Conservation (phyloP, 2,113 vertebrate species). For the Theristicus caerulescens region DNA sequence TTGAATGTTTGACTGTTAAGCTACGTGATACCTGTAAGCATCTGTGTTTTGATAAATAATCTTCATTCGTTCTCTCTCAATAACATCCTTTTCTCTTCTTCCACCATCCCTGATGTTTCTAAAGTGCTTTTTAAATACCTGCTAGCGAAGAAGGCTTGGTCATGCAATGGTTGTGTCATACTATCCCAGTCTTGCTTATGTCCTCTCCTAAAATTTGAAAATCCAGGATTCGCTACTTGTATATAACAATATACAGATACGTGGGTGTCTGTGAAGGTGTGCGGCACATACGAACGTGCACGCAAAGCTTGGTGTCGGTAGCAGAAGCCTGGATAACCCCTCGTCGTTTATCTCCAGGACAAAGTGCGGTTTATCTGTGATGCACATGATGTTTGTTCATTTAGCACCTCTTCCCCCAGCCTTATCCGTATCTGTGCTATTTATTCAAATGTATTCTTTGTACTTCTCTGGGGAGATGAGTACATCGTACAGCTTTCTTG, state of each 20-base stretch:
- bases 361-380: neutral
- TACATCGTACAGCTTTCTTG: neutral
- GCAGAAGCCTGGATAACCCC: neutral
- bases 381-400: accelerated
- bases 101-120: neutral
- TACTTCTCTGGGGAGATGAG: neutral
- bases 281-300: accelerated
- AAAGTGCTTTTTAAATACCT: neutral
- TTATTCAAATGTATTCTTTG: neutral
- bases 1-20: neutral
- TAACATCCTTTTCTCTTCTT: neutral
- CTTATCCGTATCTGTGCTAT: neutral
- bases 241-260: accelerated
- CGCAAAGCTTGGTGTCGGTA: neutral
- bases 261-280: neutral
- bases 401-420: neutral
- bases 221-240: neutral
- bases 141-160: neutral
- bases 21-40: neutral
- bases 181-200: neutral
- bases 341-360: neutral
- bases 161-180: accelerated
- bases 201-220: neutral
- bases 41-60: neutral
- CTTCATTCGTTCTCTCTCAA: neutral